These are phyloP conservation scores for Catharus ustulatus DNA, from an alignment of 2,797 vertebrate species.

Conservation along the genomic window DNA sequence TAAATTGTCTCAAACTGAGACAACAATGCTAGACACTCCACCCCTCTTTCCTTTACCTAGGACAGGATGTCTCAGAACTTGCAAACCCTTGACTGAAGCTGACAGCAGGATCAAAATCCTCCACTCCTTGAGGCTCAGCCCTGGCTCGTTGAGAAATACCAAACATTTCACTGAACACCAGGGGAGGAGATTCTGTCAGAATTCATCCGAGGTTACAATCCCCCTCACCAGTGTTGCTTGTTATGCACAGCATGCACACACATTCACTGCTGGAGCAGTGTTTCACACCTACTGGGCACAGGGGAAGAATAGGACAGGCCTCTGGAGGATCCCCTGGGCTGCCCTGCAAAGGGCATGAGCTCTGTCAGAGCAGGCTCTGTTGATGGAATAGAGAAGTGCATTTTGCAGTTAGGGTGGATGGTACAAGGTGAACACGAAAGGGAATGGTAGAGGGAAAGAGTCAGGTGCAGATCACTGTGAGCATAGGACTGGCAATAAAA, in stretches of 20 bases:
- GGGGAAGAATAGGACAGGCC: neutral
- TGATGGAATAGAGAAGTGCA: neutral
- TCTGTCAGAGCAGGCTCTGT: neutral
- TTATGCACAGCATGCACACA: neutral
- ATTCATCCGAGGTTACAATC: neutral
- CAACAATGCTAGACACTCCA: neutral
- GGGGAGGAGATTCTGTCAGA: neutral
- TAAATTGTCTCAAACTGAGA: neutral
- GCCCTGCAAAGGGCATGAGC: neutral
- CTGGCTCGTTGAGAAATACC: neutral
- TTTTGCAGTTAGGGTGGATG: neutral
- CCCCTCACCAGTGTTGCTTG: neutral
- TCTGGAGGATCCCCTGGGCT: neutral
- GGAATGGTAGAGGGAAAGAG: neutral
- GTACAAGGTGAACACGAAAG: neutral
- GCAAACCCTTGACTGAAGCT: neutral
- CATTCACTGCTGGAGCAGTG: neutral
- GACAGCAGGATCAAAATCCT: neutral
- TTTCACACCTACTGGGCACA: neutral
- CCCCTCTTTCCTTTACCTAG: neutral
- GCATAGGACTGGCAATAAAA: neutral
- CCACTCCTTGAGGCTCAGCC: neutral
- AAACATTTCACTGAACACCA: neutral
- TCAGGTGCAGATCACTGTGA: neutral
- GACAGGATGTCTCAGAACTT: neutral